Evolutionary conservation across 2,888 invertebrate genomes (phyloP).

Genomic region (Pediacus dermestoides): DNA sequence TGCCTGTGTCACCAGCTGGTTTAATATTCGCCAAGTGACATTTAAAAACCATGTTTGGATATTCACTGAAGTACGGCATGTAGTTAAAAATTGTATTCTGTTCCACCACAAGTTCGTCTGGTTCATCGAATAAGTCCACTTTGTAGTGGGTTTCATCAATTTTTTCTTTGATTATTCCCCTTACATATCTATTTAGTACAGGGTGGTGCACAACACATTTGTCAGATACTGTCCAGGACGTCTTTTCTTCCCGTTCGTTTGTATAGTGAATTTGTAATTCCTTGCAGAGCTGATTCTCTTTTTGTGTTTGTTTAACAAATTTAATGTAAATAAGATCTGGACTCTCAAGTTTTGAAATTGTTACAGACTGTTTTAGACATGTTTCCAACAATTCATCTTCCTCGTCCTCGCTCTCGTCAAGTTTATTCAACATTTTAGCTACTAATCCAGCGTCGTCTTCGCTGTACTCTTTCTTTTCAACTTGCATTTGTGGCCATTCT

Average conservation of each 20-base stretch:
- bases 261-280: conserved; percentile 34
- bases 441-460: conserved; percentile 26
- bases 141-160: conserved; percentile 46
- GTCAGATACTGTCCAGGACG: conserved; percentile 31
- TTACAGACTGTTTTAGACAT: conserved; percentile 29
- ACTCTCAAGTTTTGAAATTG: conserved; percentile 34
- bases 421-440: conserved; percentile 26
- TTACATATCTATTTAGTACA: conserved; percentile 62
- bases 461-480: conserved; percentile 10
- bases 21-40: conserved; percentile 68
- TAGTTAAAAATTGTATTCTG: conserved; percentile 53
- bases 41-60: conserved; percentile 59
- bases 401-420: conserved; percentile 28
- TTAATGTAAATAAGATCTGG: conserved; percentile 45
- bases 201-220: conserved; percentile 50
- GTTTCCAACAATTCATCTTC: conserved; percentile 14
- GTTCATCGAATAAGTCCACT: conserved; percentile 68
- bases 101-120: conserved; percentile 53
- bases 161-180: conserved; percentile 55
- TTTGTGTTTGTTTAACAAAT: conserved; percentile 41
- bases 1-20: conserved; percentile 61
- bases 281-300: conserved; percentile 26
- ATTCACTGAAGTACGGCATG: conserved; percentile 13
- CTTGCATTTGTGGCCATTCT: conserved; percentile 47
- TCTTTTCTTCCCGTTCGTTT: conserved; percentile 19